Evolutionary conservation across 2,797 vertebrate genomes (phyloP).

Genomic region (Threskiornis aethiopicus): DNA sequence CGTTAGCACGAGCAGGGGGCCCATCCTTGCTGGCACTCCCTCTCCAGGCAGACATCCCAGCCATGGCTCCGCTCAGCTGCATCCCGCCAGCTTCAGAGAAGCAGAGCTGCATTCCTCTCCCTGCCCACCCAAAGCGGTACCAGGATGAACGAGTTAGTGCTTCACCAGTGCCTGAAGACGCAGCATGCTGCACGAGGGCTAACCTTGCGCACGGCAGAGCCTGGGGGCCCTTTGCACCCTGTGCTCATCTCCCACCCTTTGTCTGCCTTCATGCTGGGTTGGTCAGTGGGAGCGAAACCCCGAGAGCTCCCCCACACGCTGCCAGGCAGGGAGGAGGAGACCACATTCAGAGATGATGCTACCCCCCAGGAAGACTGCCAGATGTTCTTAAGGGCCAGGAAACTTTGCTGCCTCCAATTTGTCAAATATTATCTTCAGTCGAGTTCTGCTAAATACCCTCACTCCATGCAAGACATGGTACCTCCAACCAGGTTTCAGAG

Average conservation of each 20-base stretch:
- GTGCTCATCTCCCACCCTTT: background rate
- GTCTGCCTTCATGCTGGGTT: background rate
- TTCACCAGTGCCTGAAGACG: background rate
- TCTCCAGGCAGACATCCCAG: background rate
- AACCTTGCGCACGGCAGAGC: background rate
- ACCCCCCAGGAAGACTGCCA: background rate
- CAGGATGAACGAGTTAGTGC: background rate
- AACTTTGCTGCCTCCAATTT: background rate
- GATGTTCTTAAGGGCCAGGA: background rate
- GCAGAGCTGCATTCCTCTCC: background rate
- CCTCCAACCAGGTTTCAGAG: background rate
- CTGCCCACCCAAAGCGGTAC: background rate
- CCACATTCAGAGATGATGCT: background rate
- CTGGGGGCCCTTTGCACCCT: background rate
- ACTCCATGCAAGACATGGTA: fast-evolving
- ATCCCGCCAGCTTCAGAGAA: background rate
- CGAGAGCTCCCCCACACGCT: background rate
- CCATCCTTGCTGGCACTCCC: background rate
- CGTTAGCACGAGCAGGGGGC: background rate
- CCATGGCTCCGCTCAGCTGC: background rate
- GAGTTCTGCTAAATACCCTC: background rate
- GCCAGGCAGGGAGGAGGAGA: background rate
- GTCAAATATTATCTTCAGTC: background rate
- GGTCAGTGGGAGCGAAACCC: background rate
- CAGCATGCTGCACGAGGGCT: background rate